A percentile compares a stretch with the other conserved stretches of the same genome.
Evolutionary conservation across 2,797 vertebrate genomes (phyloP).

Genomic region (Margarornis squamiger): DNA sequence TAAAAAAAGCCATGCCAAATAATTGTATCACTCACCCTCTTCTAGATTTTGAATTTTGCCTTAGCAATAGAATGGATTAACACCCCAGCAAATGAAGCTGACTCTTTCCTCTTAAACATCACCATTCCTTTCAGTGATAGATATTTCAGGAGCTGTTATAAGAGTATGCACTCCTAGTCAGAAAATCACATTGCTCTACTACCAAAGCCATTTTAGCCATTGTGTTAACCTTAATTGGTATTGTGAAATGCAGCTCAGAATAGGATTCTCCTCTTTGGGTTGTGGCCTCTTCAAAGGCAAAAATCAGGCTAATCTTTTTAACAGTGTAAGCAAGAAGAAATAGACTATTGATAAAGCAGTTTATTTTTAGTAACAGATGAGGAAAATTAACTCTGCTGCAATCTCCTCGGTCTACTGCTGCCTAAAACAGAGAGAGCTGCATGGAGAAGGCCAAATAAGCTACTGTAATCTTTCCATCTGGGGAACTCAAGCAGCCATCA

Average conservation of each 20-base stretch:
- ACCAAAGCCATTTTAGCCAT: background rate
- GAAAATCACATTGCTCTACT: background rate
- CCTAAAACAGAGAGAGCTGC: background rate
- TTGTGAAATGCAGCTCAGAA: background rate
- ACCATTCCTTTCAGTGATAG: background rate
- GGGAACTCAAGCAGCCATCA: background rate
- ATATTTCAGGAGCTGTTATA: background rate
- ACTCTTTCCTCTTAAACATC: background rate
- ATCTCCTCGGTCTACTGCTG: background rate
- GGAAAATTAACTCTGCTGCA: background rate
- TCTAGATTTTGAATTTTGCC: background rate
- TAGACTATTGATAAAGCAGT: background rate
- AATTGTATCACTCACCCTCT: background rate
- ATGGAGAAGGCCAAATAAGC: background rate
- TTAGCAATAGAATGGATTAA: background rate
- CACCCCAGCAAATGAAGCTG: background rate
- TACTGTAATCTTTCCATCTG: background rate
- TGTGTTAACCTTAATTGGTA: background rate
- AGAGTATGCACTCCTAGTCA: background rate
- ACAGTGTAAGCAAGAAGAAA: background rate
- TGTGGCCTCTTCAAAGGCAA: background rate
- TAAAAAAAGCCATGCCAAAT: background rate
- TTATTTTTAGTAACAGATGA: conserved; percentile 1
- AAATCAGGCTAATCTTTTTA: background rate
- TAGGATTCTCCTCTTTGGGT: background rate